Conservation (phyloP, 2,797 vertebrate species). For the Paramormyrops hopkinsi region DNA sequence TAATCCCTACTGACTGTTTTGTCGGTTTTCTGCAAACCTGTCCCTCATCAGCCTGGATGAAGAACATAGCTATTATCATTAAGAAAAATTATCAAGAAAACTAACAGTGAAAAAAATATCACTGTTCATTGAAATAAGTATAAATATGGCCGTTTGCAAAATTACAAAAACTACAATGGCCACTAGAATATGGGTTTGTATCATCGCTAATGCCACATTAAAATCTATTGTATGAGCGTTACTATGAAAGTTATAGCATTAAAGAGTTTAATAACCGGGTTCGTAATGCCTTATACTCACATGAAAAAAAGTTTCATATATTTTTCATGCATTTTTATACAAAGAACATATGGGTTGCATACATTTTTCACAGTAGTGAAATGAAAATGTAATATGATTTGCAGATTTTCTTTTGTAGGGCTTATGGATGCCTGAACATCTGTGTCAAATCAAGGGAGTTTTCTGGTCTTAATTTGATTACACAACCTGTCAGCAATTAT, state of each 20-base stretch:
- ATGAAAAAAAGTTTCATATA: background rate
- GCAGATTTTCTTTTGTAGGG: background rate
- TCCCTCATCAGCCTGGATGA: background rate
- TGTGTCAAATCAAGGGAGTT: background rate
- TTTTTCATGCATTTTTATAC: background rate
- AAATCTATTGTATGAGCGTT: background rate
- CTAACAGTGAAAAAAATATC: background rate
- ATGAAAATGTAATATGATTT: background rate
- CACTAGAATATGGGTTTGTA: background rate
- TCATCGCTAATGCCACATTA: background rate
- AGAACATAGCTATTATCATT: background rate
- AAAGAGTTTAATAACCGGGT: background rate
- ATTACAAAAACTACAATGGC: background rate
- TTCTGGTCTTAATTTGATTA: background rate
- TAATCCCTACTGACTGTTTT: background rate
- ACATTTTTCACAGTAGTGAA: background rate
- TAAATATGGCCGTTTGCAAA: background rate
- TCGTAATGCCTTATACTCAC: background rate
- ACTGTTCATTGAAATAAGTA: background rate
- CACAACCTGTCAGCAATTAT: conserved; percentile 10
- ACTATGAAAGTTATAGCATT: background rate
- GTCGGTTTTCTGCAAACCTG: background rate
- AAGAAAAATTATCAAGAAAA: background rate
- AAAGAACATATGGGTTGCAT: background rate
- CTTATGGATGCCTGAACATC: background rate